phyloP scores from a whole-genome alignment of 2,797 vertebrate species.

The Enteromius argenteus region DNA sequence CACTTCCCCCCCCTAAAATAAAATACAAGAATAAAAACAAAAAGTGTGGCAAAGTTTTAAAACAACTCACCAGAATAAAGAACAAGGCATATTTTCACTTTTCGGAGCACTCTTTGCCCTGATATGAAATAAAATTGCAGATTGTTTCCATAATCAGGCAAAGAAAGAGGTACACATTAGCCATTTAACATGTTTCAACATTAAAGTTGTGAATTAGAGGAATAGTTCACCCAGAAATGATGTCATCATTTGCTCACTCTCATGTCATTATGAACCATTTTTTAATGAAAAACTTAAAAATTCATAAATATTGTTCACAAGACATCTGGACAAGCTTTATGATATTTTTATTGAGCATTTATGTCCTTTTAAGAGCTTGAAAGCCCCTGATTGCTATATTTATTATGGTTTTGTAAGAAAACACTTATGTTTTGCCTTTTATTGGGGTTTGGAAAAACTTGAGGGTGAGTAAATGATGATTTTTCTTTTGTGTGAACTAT shows the following conservation, averaged over 20 bases:
- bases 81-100: slow-evolving; percentile 52
- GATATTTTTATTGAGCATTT: background rate
- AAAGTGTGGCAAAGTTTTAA: slow-evolving; percentile 27
- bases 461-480: background rate
- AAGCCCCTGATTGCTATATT: background rate
- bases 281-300: background rate
- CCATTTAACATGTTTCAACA: slow-evolving; percentile 30
- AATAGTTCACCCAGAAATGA: slow-evolving; percentile 2
- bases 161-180: slow-evolving; percentile 12
- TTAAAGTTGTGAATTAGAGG: slow-evolving; percentile 4
- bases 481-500: background rate
- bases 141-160: slow-evolving; percentile 9
- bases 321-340: background rate
- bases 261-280: slow-evolving; percentile 2
- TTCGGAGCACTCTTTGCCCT: background rate
- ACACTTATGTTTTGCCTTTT: background rate
- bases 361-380: background rate
- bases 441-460: background rate
- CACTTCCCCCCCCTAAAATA: slow-evolving; percentile 27
- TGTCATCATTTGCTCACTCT: background rate
- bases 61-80: slow-evolving; percentile 34
- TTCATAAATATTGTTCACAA: background rate
- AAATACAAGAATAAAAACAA: slow-evolving; percentile 2
- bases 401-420: background rate
- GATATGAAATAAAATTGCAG: slow-evolving; percentile 4